Percentiles rank a stretch among this genome's conserved stretches.
Evolutionary conservation across 1,140 invertebrate genomes (phyloP).

Genomic region (Thaumatotibia leucotreta): DNA sequence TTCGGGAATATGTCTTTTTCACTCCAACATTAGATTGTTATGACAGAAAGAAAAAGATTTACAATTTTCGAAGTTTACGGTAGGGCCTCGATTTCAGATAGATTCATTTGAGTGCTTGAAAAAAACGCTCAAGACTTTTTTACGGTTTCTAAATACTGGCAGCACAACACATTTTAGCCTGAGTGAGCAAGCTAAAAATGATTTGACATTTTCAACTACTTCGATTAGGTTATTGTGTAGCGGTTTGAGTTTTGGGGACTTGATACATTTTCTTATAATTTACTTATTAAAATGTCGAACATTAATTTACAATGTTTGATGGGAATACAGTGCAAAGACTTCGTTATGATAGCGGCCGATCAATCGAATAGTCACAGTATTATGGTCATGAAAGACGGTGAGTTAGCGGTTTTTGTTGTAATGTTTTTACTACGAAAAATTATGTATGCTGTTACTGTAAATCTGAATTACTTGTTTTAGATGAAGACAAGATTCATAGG

Average conservation of each 20-base stretch:
- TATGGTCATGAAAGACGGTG: slow-evolving; percentile 96
- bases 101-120: background rate
- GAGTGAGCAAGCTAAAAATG: slow-evolving; percentile 21
- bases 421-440: slow-evolving; percentile 8
- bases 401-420: slow-evolving; percentile 40
- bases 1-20: too few species aligned
- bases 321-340: slow-evolving; percentile 95
- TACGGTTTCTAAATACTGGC: background rate
- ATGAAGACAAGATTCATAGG: slow-evolving; percentile 96
- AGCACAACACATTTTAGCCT: background rate
- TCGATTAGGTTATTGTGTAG: slow-evolving; percentile 20
- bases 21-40: too few species aligned
- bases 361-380: slow-evolving; percentile 92
- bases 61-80: too few species aligned
- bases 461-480: slow-evolving; percentile 78
- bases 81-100: too few species aligned
- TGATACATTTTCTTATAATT: slow-evolving; percentile 15
- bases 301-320: slow-evolving; percentile 92
- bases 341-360: slow-evolving; percentile 95
- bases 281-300: slow-evolving; percentile 55
- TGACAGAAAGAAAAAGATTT: too few species aligned
- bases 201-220: slow-evolving; percentile 50
- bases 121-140: background rate
- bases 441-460: background rate
- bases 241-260: slow-evolving; percentile 20